These are phyloP conservation scores for Mallotus villosus DNA, from an alignment of 2,797 vertebrate species.

Conservation along the genomic window DNA sequence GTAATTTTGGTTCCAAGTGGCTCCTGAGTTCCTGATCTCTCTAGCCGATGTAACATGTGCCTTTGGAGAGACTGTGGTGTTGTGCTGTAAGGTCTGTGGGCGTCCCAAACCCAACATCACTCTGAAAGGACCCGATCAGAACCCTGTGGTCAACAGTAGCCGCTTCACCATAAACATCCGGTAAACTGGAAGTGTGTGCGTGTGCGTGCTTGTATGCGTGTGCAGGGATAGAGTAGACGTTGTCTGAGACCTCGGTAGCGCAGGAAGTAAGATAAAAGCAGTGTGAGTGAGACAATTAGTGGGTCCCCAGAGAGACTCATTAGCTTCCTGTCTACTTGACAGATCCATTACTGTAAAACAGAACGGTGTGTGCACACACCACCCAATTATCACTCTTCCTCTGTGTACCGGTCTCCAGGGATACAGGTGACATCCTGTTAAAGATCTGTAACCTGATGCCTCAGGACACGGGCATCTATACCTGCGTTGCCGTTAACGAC, in stretches of 20 bases:
- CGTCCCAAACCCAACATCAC: conserved; percentile 90
- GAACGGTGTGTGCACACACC: neutral
- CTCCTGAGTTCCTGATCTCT: conserved; percentile 94
- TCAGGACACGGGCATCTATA: conserved; percentile 97
- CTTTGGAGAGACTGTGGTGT: conserved; percentile 91
- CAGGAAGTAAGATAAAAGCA: conserved; percentile 4
- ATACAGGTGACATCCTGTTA: conserved; percentile 91
- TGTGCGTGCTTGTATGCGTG: neutral
- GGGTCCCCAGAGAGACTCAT: neutral
- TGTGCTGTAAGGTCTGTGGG: conserved; percentile 95
- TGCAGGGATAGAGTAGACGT: neutral
- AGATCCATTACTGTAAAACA: neutral
- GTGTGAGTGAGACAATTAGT: neutral
- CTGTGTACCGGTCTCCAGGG: conserved; percentile 69
- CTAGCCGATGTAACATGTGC: conserved; percentile 91
- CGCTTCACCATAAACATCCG: conserved; percentile 81
- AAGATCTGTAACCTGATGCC: conserved; percentile 98
- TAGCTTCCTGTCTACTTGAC: neutral
- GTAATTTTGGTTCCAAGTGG: conserved; percentile 76
- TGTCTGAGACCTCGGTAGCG: neutral
- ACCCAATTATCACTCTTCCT: conserved; percentile 1
- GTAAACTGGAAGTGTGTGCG: conserved; percentile 46
- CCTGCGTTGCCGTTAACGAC: conserved; percentile 91
- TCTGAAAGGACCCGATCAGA: conserved; percentile 95
- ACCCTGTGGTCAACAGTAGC: conserved; percentile 84